phyloP scores from a whole-genome alignment of 2,888 invertebrate genomes.

The Andrena trimmerana region DNA sequence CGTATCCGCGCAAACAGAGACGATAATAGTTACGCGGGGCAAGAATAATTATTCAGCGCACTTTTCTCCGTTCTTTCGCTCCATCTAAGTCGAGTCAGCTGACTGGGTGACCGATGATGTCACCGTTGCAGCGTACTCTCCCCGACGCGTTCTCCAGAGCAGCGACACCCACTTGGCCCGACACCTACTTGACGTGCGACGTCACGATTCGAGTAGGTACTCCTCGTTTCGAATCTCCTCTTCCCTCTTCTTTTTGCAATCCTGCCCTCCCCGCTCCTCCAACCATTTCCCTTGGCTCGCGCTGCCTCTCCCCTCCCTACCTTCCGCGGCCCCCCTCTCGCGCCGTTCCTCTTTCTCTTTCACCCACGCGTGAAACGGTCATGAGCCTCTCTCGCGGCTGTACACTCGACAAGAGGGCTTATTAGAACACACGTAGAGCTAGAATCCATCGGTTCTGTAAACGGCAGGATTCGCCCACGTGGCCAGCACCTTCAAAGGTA shows the following conservation, averaged over 20 bases:
- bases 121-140: constrained; percentile 79
- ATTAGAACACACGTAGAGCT: constrained; percentile 70
- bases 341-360: constrained; percentile 29
- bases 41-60: constrained; percentile 62
- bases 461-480: constrained; percentile 76
- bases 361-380: constrained; percentile 70
- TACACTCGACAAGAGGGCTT: constrained; percentile 59
- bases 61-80: constrained; percentile 82
- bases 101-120: constrained; percentile 81
- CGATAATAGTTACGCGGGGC: constrained; percentile 56
- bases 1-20: constrained; percentile 30
- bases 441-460: constrained; percentile 67
- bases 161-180: constrained; percentile 72
- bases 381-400: constrained; percentile 52
- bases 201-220: constrained; percentile 68
- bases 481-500: constrained; percentile 66
- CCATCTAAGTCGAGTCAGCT: constrained; percentile 84
- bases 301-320: neutral
- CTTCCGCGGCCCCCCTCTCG: neutral
- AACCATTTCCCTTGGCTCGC: neutral
- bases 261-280: neutral
- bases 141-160: constrained; percentile 55
- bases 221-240: constrained; percentile 50
- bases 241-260: constrained; percentile 28
- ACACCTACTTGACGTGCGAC: constrained; percentile 73